These are phyloP conservation scores for Cyprinodon brontotheroides DNA, from an alignment of 2,113 vertebrate species.

Conservation along the genomic window DNA sequence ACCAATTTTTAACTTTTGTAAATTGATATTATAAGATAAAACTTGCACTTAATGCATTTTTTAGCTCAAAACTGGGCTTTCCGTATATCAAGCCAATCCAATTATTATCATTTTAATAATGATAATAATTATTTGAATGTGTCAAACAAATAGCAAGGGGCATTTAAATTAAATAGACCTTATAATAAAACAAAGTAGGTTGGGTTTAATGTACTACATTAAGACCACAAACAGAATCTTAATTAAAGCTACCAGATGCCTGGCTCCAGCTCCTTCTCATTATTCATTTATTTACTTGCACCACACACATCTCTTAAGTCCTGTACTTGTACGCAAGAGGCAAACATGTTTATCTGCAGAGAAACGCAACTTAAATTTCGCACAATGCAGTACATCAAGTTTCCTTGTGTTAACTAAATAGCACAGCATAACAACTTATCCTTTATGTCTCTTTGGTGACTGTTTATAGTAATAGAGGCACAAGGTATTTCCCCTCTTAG, in stretches of 20 bases:
- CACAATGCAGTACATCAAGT: constrained; percentile 44
- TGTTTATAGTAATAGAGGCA: constrained; percentile 55
- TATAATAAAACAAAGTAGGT: background rate
- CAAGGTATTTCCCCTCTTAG: constrained; percentile 29
- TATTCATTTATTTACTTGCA: constrained; percentile 49
- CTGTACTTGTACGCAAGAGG: constrained; percentile 23
- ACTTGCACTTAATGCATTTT: too few species aligned
- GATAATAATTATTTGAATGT: background rate
- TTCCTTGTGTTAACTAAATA: constrained; percentile 49
- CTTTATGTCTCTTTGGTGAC: constrained; percentile 50
- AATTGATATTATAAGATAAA: too few species aligned
- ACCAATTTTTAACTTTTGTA: too few species aligned
- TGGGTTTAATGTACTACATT: background rate
- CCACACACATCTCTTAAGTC: constrained; percentile 12
- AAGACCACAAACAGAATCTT: constrained; percentile 38
- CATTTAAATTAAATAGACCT: background rate
- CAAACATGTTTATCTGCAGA: constrained; percentile 46
- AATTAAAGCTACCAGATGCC: constrained; percentile 37
- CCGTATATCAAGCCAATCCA: too few species aligned
- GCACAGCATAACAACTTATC: constrained; percentile 49
- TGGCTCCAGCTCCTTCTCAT: constrained; percentile 35
- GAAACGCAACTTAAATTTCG: constrained; percentile 46
- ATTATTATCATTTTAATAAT: background rate
- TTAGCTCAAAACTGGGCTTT: too few species aligned
- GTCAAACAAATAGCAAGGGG: background rate